Evolutionary conservation across 2,888 invertebrate species (phyloP), one percentile per base, ranked within the genome.

Genomic region (Tipula confusa): DNA sequence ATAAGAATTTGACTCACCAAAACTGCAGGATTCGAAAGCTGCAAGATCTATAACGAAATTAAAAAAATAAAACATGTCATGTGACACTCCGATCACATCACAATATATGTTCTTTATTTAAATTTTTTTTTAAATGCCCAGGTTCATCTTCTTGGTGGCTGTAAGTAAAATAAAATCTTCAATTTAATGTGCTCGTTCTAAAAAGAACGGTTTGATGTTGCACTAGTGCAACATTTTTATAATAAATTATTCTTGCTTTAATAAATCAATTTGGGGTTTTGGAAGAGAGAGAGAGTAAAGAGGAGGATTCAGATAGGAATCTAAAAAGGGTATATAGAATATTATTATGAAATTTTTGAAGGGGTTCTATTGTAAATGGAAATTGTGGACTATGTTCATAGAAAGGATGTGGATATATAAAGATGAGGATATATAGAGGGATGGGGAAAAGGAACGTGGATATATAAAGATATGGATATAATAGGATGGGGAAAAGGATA

Each of bases 261-360:
- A 64, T 64, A 64, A 24, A 64, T 64, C 64, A 64, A 64, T 64
- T 24, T 64, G 64, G 64, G 64, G 64, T 64, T 64, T 64, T 64
- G 64, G 64, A 64, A 15, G 15, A 43, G 43, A 43, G 43, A 15
- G 15, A 43, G 43, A 43, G 43, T 43, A 64, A 24, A 38, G 13
- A 64, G 64, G 64, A 24, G 64, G 9, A 11, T 43, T 43, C 15
- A 15, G 24, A 24, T 43, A 64, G 24, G 64, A 24, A 64, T 18
- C 9, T 64, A 24, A n/a, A 24, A 24, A 24, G n/a, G 64, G 64
- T 3, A 13, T n/a, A 13, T n/a, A 24, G 64, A 2, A 33, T 33
- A 11, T 11, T 64, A 64, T 9, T 64, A 11, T 24, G 24, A 33
- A 33, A 33, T n/a, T n/a, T n/a, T n/a, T n/a, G n/a, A 36, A 43